phyloP scores from a whole-genome alignment of 2,797 vertebrate species.

The Pempheris klunzingeri region DNA sequence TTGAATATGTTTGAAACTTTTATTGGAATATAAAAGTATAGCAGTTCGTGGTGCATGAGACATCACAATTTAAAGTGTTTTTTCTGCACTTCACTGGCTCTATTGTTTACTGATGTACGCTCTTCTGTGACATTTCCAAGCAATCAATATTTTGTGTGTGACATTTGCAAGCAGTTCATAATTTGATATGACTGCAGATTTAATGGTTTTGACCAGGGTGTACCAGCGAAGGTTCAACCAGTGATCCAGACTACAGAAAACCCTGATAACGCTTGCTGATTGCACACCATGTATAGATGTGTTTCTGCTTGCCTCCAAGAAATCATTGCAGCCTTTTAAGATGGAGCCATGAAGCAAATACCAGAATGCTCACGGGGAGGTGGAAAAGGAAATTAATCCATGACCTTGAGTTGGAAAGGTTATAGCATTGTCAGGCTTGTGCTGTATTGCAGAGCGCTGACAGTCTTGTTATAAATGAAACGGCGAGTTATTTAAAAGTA shows the following conservation, averaged over 20 bases:
- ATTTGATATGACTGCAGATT: conserved; percentile 61
- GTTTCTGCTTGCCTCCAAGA: conserved; percentile 36
- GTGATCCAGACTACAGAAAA: conserved; percentile 68
- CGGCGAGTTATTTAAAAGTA: conserved; percentile 46
- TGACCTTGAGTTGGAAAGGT: conserved; percentile 65
- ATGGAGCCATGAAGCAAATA: conserved; percentile 53
- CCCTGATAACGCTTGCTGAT: conserved; percentile 61
- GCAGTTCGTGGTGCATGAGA: neutral
- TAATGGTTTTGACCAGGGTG: conserved; percentile 69
- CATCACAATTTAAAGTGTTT: conserved; percentile 26
- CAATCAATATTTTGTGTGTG: conserved; percentile 77
- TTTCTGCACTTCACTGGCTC: conserved; percentile 28
- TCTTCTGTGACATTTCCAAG: conserved; percentile 75
- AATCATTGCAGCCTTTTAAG: conserved; percentile 52
- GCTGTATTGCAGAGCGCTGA: conserved; percentile 24
- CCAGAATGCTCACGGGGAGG: conserved; percentile 52
- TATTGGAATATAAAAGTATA: neutral
- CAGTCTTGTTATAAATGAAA: conserved; percentile 62
- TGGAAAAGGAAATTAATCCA: conserved; percentile 68
- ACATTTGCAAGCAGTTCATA: conserved; percentile 77
- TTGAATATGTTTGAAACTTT: conserved; percentile 18
- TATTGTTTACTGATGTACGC: conserved; percentile 38
- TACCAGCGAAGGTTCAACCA: conserved; percentile 67
- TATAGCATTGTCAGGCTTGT: conserved; percentile 29
- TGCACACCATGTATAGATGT: conserved; percentile 43